Base-by-base conservation (phyloP, 1,140 invertebrate species). In the Dryas iulia region DNA sequence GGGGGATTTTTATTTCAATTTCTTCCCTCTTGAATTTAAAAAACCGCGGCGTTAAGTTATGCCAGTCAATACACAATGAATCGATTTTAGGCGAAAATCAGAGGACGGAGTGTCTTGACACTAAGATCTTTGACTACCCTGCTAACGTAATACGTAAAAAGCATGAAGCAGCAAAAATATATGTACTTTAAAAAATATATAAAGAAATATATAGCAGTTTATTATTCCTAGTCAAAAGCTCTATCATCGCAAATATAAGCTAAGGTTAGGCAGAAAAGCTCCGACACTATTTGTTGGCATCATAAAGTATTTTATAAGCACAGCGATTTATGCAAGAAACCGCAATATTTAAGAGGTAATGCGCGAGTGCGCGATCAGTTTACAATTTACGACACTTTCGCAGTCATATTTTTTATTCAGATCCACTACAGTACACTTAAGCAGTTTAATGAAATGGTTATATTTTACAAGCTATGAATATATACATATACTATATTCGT, bases 231-330 rank as follows among this genome's bases (percentile, higher is more conserved):
- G 7, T n/a, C 5, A 39, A 39, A 39, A 39, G 6, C 35, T 6
- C 12, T 18, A 39, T n/a, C 6, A 39, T 28, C 26, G 26, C 26
- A 28, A 6, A 28, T 6, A 6, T 6, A 28, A 28, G 6, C 26
- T 2, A 28, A 21, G 14, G 0, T 21, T 47, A 7, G 7, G 18
- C 39, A 18, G 39, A 47, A 47, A 47, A 47, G 39, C 39, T 47
- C 7, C 39, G 21, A 31, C 66, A 68, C 76, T 79, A 80, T 83
- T 86, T 84, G 78, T 82, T 77, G 60, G 74, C 66, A 67, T 81
- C 79, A 68, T 84, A 84, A 86, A 86, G 62, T 59, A 73, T 78
- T 82, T 77, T 79, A 79, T 77, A 83, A 78, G 67, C 74, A 62
- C 68, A 71, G 67, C 39, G 39, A 30, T 70, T 68, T 69, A 68